Conservation (phyloP, 2,888 invertebrate genomes). For the Nemurella pictetii region DNA sequence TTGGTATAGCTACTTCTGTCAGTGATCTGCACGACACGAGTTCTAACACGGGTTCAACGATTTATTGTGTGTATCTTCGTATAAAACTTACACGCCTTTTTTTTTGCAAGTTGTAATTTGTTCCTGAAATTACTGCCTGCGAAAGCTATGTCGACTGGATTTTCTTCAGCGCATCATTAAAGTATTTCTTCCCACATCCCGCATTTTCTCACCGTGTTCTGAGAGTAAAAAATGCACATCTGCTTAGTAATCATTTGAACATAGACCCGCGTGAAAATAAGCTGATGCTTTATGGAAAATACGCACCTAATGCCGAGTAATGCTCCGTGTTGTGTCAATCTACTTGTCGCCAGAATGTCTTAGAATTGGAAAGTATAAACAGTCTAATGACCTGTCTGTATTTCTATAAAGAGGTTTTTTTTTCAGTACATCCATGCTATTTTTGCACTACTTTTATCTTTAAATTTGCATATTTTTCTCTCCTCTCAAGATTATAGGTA, state of each 20-base stretch:
- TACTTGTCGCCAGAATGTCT: not conserved
- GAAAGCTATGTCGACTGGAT: not conserved
- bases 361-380: not conserved
- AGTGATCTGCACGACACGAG: too few species aligned
- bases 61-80: too few species aligned
- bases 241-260: not conserved
- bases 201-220: not conserved
- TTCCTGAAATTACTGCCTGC: not conserved
- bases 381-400: not conserved
- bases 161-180: not conserved
- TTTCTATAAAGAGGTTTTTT: too few species aligned
- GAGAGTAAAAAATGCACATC: not conserved
- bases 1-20: too few species aligned
- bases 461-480: not conserved
- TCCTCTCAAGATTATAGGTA: not conserved
- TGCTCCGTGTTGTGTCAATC: not conserved
- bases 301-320: too few species aligned
- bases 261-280: too few species aligned
- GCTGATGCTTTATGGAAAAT: not conserved
- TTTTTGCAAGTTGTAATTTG: not conserved
- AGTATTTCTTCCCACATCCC: not conserved
- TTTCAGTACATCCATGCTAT: not conserved
- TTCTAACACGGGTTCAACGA: too few species aligned
- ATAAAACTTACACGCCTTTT: too few species aligned
- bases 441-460: not conserved